Evolutionary conservation across 2,797 vertebrate genomes (phyloP).

Genomic region (Cryptoblepharus egeriae): DNA sequence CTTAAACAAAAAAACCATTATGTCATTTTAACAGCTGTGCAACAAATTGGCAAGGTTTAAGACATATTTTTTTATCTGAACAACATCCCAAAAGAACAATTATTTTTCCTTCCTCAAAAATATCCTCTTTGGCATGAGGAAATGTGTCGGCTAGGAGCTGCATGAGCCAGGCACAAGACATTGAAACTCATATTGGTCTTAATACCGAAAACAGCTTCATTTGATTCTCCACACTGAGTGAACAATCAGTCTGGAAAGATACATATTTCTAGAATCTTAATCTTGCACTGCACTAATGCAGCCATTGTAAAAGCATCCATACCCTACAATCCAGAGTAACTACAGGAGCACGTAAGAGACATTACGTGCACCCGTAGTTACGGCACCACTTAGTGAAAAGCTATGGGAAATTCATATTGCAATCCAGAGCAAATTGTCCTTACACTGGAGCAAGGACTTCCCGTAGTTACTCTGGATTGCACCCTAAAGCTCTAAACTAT

Average conservation of each 20-base stretch:
- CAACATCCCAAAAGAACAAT: slow-evolving; percentile 65
- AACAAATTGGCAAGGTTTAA: slow-evolving; percentile 62
- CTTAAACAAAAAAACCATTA: slow-evolving; percentile 56
- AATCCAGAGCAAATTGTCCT: no score
- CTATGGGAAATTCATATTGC: no score
- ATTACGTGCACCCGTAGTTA: no score
- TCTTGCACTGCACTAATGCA: no score
- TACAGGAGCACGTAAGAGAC: no score
- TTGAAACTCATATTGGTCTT: background rate
- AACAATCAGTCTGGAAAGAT: background rate
- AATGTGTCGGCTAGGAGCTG: slow-evolving; percentile 22
- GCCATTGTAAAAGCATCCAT: no score
- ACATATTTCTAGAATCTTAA: no score
- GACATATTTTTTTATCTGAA: slow-evolving; percentile 40
- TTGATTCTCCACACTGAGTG: background rate
- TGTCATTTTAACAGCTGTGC: slow-evolving; percentile 71
- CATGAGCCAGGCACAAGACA: slow-evolving; percentile 46
- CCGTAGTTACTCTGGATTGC: no score
- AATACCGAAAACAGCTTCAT: background rate
- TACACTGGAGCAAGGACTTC: no score
- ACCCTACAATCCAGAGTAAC: no score
- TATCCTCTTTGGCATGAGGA: slow-evolving; percentile 56
- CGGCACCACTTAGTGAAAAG: no score
- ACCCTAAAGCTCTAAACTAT: no score
- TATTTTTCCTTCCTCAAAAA: slow-evolving; percentile 68